Evolutionary conservation across 92 coral and sea anemone genomes (phyloP).

Genomic region (Palythoa grandis): DNA sequence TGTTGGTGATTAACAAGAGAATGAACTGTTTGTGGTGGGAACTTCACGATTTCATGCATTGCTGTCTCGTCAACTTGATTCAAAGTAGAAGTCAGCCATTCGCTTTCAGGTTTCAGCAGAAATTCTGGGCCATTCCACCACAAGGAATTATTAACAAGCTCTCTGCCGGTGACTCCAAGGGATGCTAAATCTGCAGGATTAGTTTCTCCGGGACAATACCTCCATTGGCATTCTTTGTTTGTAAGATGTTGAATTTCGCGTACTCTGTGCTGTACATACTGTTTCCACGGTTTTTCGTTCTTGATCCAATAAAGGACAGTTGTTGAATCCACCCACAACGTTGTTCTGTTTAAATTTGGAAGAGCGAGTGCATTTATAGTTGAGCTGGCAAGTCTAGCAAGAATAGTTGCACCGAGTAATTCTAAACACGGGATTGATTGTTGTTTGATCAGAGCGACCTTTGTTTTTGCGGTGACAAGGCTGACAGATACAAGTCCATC

Average conservation of each 20-base stretch:
- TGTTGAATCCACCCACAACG: slow-evolving; percentile 53
- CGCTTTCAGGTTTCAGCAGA: slow-evolving; percentile 21
- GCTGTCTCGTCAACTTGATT: slow-evolving; percentile 17
- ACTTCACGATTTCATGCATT: slow-evolving; percentile 7
- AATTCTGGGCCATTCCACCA: slow-evolving; percentile 48
- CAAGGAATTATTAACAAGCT: background rate
- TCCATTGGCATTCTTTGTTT: slow-evolving; percentile 46
- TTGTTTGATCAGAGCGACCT: slow-evolving; percentile 41
- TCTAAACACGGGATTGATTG: slow-evolving; percentile 51
- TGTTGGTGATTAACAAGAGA: slow-evolving; percentile 5
- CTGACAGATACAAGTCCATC: slow-evolving; percentile 28
- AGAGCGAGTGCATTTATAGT: background rate
- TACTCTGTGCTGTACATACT: slow-evolving; percentile 56
- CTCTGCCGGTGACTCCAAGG: slow-evolving; percentile 4
- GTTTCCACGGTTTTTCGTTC: slow-evolving; percentile 65
- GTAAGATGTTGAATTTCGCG: slow-evolving; percentile 58
- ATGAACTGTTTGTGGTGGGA: slow-evolving; percentile 5
- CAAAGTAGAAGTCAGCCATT: background rate
- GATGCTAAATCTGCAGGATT: slow-evolving; percentile 49
- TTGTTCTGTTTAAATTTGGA: background rate
- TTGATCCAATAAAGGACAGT: slow-evolving; percentile 61
- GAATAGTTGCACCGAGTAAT: slow-evolving; percentile 32
- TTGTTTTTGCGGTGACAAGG: slow-evolving; percentile 43
- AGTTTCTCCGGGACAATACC: slow-evolving; percentile 40
- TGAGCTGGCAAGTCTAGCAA: slow-evolving; percentile 12